A percentile compares a stretch with the other conserved stretches of the same genome.
These are phyloP conservation scores for Peromyscus polionotus DNA, from an alignment of 2,113 vertebrate genomes.

Conservation along the genomic window DNA sequence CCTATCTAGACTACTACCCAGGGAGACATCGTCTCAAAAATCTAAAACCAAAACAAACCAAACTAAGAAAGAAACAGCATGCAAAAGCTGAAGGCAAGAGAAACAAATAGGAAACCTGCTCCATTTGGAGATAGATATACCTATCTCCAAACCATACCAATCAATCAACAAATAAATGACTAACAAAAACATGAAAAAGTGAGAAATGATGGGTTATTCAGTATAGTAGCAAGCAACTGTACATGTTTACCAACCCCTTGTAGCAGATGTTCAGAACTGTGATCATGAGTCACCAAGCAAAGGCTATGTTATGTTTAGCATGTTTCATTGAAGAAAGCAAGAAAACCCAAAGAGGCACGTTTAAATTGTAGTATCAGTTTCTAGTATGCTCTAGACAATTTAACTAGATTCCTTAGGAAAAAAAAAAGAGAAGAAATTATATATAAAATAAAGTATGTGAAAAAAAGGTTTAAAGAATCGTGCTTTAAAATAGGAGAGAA, in stretches of 20 bases:
- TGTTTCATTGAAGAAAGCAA: slow-evolving; percentile 41
- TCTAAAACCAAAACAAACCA: neutral
- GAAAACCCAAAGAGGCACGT: slow-evolving; percentile 43
- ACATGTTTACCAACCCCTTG: neutral
- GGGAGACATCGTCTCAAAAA: neutral
- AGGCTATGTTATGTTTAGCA: neutral
- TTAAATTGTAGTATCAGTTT: slow-evolving; percentile 36
- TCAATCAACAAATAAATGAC: neutral
- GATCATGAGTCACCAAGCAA: slow-evolving; percentile 46
- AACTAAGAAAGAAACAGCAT: neutral
- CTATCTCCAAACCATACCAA: too few relatives aligned
- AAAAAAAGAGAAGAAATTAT: slow-evolving; percentile 50
- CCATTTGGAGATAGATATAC: neutral
- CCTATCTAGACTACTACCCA: neutral
- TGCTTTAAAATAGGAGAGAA: slow-evolving; percentile 12
- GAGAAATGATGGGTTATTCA: neutral
- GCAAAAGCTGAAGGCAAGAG: slow-evolving; percentile 38
- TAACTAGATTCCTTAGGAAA: slow-evolving; percentile 49
- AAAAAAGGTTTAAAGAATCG: slow-evolving; percentile 41
- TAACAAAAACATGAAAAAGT: neutral
- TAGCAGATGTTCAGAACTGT: slow-evolving; percentile 31
- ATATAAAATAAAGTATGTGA: slow-evolving; percentile 57
- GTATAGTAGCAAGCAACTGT: neutral
- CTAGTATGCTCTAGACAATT: slow-evolving; percentile 20
- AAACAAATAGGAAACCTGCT: neutral